Percentiles rank a stretch among this genome's conserved stretches.
Evolutionary conservation across 2,113 vertebrate genomes (phyloP).

Genomic region (Chloebia gouldiae): DNA sequence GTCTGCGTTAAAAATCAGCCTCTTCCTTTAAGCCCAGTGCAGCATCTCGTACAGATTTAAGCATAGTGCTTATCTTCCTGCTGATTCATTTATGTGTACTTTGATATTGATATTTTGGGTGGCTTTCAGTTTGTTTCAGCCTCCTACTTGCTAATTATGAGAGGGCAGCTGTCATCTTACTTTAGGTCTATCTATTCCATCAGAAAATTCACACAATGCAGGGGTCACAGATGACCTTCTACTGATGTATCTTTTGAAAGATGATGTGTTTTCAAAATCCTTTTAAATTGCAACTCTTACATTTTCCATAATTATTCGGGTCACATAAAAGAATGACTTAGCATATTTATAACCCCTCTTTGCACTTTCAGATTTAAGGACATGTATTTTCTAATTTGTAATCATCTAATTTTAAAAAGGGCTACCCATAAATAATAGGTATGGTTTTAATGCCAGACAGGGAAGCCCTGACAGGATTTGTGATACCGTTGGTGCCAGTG

Average conservation of each 20-base stretch:
- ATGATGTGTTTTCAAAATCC: slow-evolving; percentile 48
- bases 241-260: slow-evolving; percentile 41
- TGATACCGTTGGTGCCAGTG: accelerated
- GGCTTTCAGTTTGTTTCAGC: slow-evolving; percentile 20
- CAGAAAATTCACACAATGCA: not conserved
- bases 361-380: slow-evolving; percentile 44
- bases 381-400: slow-evolving; percentile 45
- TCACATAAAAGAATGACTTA: slow-evolving; percentile 65
- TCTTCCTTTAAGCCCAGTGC: not conserved
- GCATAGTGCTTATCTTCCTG: not conserved
- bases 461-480: not conserved
- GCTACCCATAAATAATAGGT: slow-evolving; percentile 43
- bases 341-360: slow-evolving; percentile 55
- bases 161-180: slow-evolving; percentile 19
- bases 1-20: not conserved
- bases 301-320: slow-evolving; percentile 56
- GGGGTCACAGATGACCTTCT: slow-evolving; percentile 44
- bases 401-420: slow-evolving; percentile 46
- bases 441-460: slow-evolving; percentile 7
- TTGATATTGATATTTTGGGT: slow-evolving; percentile 27
- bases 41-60: not conserved
- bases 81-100: not conserved
- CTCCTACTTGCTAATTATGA: slow-evolving; percentile 12
- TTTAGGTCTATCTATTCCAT: not conserved
- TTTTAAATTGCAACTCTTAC: slow-evolving; percentile 28